Evolutionary conservation across 2,797 vertebrate genomes (phyloP).

Genomic region (Pachyuromys duprasi): DNA sequence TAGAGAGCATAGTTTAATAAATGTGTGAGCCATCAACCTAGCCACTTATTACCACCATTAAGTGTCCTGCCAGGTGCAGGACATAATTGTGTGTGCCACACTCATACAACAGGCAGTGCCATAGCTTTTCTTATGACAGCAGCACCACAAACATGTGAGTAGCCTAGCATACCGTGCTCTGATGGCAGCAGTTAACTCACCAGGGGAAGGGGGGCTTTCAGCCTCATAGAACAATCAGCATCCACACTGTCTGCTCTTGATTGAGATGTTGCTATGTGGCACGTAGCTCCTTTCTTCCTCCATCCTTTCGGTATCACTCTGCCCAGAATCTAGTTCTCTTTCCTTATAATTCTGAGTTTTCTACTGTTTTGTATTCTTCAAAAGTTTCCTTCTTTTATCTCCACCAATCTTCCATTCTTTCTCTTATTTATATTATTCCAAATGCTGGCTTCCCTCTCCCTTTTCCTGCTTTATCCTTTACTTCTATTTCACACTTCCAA

Average conservation of each 20-base stretch:
- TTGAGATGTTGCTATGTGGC: neutral
- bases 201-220: neutral
- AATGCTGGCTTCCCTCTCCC: neutral
- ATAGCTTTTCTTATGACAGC: neutral
- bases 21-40: neutral
- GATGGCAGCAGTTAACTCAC: neutral
- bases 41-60: neutral
- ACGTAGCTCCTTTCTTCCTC: neutral
- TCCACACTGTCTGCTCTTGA: neutral
- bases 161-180: too few species aligned
- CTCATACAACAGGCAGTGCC: too few species aligned
- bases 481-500: conserved; percentile 14
- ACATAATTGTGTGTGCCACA: neutral
- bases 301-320: neutral
- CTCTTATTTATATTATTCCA: neutral
- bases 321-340: neutral
- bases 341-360: neutral
- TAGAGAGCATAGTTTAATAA: neutral
- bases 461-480: neutral
- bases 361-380: neutral
- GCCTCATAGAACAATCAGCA: neutral
- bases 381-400: neutral
- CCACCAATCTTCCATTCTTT: neutral
- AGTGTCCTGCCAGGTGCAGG: too few species aligned
- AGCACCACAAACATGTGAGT: too few species aligned